Conservation (phyloP, 2,113 vertebrate species). For the Nanger granti region DNA sequence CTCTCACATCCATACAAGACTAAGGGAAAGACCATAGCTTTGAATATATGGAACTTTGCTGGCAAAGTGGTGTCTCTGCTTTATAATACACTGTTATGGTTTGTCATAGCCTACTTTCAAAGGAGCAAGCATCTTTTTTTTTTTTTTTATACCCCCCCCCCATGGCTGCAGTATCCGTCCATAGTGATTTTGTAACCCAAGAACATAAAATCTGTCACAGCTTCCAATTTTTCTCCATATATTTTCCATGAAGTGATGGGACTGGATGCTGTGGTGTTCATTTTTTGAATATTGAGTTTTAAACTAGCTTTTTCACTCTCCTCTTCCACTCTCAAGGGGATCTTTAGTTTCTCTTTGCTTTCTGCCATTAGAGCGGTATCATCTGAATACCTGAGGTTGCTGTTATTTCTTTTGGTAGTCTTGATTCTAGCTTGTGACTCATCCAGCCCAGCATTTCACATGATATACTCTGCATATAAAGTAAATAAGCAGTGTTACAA, state of each 20-base stretch:
- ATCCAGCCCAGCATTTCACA: not conserved
- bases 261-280: not conserved
- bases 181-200: not conserved
- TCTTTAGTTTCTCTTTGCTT: not conserved
- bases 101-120: not conserved
- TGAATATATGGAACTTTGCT: rapidly evolving
- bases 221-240: not conserved
- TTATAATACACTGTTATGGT: not conserved
- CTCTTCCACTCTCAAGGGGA: not conserved
- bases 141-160: too few relatives aligned
- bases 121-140: not conserved
- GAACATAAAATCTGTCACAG: not conserved
- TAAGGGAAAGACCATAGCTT: not conserved
- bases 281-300: not conserved
- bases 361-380: not conserved
- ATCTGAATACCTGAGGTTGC: not conserved
- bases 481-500: not conserved
- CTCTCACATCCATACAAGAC: not conserved
- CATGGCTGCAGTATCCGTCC: not conserved
- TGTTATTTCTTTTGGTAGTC: not conserved
- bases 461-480: not conserved
- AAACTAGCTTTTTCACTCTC: not conserved
- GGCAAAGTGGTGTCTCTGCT: not conserved
- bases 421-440: not conserved
- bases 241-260: not conserved